phyloP scores from a whole-genome alignment of 2,113 vertebrate genomes.

The Channa maculata region DNA sequence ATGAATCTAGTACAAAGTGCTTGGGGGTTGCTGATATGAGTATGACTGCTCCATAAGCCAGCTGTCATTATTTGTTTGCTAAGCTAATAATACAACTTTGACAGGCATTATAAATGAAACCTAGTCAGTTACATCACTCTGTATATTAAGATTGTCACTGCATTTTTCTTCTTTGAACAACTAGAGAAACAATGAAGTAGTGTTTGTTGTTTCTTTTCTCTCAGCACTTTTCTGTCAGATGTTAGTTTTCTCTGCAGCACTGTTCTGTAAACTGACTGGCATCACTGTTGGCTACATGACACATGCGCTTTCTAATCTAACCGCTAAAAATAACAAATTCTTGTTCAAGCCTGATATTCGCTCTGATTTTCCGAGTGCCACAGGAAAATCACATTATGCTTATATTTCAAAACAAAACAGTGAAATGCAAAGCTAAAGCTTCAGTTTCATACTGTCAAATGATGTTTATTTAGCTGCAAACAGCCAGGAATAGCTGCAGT shows the following conservation, averaged over 20 bases:
- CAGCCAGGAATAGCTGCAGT: slow-evolving; percentile 21
- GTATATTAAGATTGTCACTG: neutral
- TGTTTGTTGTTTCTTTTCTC: neutral
- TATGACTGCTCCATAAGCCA: neutral
- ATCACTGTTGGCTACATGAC: slow-evolving; percentile 6
- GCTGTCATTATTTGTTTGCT: neutral
- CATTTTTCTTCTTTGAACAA: neutral
- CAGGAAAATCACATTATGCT: slow-evolving; percentile 11
- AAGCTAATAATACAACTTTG: too few species aligned
- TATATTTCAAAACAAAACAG: slow-evolving; percentile 5
- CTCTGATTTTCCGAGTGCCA: neutral
- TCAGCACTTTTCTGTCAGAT: neutral
- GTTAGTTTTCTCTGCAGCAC: neutral
- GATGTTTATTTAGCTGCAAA: slow-evolving; percentile 17
- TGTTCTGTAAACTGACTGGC: neutral
- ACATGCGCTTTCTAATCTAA: slow-evolving; percentile 3
- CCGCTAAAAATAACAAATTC: neutral
- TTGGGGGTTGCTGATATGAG: neutral
- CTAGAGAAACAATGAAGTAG: neutral
- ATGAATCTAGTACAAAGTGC: neutral
- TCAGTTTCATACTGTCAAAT: neutral
- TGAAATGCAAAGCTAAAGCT: neutral
- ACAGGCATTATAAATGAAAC: neutral
- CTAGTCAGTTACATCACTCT: neutral
- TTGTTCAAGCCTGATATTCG: neutral